phyloP scores from a whole-genome alignment of 2,113 vertebrate species.

The Bucco capensis region DNA sequence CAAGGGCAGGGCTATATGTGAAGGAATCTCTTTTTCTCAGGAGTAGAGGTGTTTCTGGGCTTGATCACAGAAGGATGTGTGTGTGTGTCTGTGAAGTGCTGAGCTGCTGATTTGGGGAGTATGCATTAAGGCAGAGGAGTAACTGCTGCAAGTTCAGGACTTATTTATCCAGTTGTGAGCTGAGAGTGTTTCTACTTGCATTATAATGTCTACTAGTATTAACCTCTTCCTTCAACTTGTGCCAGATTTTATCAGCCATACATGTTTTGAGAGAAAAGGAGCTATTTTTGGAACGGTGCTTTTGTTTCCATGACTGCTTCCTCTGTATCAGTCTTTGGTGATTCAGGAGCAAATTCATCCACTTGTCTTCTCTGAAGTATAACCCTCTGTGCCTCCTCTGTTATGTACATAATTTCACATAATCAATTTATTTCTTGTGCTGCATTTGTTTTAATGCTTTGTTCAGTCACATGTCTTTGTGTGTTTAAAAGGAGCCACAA shows the following conservation, averaged over 20 bases:
- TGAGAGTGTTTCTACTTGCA: not conserved
- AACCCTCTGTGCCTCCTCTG: not conserved
- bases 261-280: not conserved
- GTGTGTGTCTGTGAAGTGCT: not conserved
- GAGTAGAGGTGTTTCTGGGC: not conserved
- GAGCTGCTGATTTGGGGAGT: not conserved
- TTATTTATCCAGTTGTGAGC: not conserved
- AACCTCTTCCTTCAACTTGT: not conserved
- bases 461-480: not conserved
- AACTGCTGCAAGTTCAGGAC: not conserved
- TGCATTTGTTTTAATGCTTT: not conserved
- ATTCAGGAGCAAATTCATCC: not conserved
- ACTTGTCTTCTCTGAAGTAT: not conserved
- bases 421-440: not conserved
- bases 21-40: not conserved
- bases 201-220: not conserved
- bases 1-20: not conserved
- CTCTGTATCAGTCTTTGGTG: not conserved
- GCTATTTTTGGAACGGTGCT: not conserved
- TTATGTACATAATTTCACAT: not conserved
- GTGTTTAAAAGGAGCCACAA: constrained; percentile 4
- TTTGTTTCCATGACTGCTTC: not conserved
- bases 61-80: not conserved
- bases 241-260: not conserved
- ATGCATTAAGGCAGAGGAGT: not conserved